Evolutionary conservation across 2,797 vertebrate genomes (phyloP).

Genomic region (Threskiornis aethiopicus): DNA sequence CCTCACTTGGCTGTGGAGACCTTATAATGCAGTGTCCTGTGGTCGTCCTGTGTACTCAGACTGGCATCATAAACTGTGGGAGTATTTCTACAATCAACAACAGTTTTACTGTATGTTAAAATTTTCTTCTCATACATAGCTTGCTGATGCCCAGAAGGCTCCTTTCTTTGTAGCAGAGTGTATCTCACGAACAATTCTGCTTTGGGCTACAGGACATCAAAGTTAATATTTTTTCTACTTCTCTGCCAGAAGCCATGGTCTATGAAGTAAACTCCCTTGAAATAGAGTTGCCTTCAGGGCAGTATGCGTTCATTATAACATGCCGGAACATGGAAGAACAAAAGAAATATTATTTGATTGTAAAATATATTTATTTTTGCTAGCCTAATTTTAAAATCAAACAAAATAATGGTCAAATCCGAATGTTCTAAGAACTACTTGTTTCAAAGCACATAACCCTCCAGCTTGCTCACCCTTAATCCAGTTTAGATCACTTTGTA

Average conservation of each 20-base stretch:
- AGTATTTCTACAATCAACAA: neutral
- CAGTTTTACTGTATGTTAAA: neutral
- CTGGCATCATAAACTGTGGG: neutral
- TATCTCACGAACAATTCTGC: neutral
- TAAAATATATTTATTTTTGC: neutral
- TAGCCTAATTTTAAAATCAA: neutral
- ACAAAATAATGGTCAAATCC: neutral
- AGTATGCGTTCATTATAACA: neutral
- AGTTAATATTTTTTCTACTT: neutral
- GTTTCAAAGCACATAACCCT: neutral
- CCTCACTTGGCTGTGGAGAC: neutral
- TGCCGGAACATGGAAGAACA: neutral
- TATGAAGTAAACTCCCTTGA: neutral
- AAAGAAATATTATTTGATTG: neutral
- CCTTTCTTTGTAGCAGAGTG: neutral
- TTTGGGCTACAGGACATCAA: neutral
- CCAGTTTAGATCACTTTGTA: neutral
- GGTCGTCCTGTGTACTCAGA: neutral
- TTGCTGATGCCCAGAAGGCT: neutral
- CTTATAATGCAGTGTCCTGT: neutral
- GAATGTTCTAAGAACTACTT: neutral
- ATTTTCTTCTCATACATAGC: neutral
- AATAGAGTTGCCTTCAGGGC: neutral
- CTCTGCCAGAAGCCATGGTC: neutral
- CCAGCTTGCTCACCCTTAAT: neutral